Evolutionary conservation across 2,888 invertebrate species (phyloP), one percentile per base, ranked within the genome.

Genomic region (Synergus umbraculus): DNA sequence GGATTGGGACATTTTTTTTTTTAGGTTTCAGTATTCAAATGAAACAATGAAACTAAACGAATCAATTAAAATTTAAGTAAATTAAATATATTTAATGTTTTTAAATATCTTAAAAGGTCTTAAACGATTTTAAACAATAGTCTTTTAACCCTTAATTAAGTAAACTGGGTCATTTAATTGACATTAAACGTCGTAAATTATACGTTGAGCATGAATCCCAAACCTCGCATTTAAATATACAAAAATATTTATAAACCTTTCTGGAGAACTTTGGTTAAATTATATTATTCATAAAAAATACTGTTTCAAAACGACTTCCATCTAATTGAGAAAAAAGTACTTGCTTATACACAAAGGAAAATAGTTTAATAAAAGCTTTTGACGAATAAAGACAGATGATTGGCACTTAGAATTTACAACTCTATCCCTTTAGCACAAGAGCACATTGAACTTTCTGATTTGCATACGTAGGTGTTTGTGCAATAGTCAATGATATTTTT

Each of bases 361-460:
- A 46, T 69, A 69, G 46, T 49, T 73, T 73, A 49, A 73, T 73
- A n/a, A 54, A 37, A 73, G 49, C n/a, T 46, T 73, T 54, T 54
- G 73, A 73, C 41, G 18, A 73, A 54, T 73, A 73, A 54, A 49
- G 54, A 73, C 73, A 54, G 69, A 49, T 73, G 73, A 73, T 73
- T 73, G 73, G 37, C 73, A 54, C 54, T 73, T 54, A 54, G 5
- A 73, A 73, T 73, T 49, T 49, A 69, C 29, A 73, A 54, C 37
- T 54, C 37, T 54, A n/a, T 54, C 54, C 54, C 29, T 73, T 73
- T 41, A 73, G 15, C 54, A 12, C 18, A 54, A 54, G 37, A 54
- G 73, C 73, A 29, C 73, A 73, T 54, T 73, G 54, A 54, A 54
- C 54, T 67, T 44, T 67, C 67, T 67, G 18, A 44, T 46, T 37